Evolutionary conservation across 2,888 invertebrate species (phyloP).

Genomic region (Agrenia bidenticulata): DNA sequence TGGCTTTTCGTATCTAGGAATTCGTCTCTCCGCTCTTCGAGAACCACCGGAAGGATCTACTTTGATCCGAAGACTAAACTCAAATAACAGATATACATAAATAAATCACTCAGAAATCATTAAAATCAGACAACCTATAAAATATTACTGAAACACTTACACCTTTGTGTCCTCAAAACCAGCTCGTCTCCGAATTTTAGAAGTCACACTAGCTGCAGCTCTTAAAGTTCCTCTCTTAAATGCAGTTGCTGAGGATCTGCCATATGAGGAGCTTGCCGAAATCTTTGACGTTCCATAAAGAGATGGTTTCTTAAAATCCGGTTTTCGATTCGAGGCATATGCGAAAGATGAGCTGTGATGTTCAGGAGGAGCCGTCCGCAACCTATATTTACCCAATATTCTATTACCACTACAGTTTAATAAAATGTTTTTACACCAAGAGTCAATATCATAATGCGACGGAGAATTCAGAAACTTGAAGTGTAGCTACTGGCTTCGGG

Average conservation of each 20-base stretch:
- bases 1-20: not conserved
- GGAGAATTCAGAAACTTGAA: no score
- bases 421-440: no score
- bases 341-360: conserved; percentile 37
- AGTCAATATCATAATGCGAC: no score
- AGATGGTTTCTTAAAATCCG: conserved; percentile 28
- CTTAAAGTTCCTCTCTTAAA: conserved; percentile 38
- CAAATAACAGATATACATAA: no score
- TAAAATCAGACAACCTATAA: no score
- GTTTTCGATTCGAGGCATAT: conserved; percentile 11
- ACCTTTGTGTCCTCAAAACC: conserved; percentile 4
- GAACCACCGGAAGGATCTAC: not conserved
- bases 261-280: conserved; percentile 13
- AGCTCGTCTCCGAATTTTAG: conserved; percentile 30
- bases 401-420: no score
- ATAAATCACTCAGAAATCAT: no score
- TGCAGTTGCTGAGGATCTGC: conserved; percentile 19
- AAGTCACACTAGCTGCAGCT: conserved; percentile 39
- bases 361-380: conserved; percentile 53
- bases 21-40: not conserved
- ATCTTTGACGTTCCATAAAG: conserved; percentile 20
- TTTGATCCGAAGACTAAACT: no score
- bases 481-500: no score
- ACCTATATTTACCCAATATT: conserved; percentile 25
- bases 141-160: no score